Base-by-base conservation (phyloP, 1,140 invertebrate species). In the Bombus sylvicola region DNA sequence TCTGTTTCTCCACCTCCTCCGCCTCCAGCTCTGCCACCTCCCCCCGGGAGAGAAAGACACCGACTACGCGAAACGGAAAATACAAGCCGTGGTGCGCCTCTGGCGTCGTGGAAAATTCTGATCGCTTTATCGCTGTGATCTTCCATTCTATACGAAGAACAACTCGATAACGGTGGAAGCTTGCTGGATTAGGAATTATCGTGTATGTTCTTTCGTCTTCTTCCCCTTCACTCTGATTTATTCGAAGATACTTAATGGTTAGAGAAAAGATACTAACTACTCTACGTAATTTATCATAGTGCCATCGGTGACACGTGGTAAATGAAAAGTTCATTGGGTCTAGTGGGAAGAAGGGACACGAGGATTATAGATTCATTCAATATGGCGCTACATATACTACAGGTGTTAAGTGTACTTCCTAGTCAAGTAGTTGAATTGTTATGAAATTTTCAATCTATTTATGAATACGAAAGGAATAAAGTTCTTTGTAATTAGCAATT, bases 1-100 rank as follows among this genome's bases (percentile, higher is more conserved):
- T 74, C 72, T 59, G 10, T 13, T 34, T 31, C 47, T 12, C 73
- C 53, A 8, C 34, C 31, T 53, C 28, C 57, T 34, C 59, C 59
- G 25, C 39, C 31, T 18, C 43, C 8, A 3, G 22, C 10, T 22
- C 47, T 43, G 47, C 25, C 79, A 80, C 39, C 76, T 53, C 31
- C 78, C 39, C 66, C 37, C 10, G 28, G 1, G 39, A 37, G 8
- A 37, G 34, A n/a, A 57, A 75, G 47, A 53, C n/a, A 57, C 59
- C 41, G 57, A 15, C 69, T 64, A 57, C 71, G 81, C 31, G 64
- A 79, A 89, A 80, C 28, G 84, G 87, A 81, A 89, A 89, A 83
- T 43, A 53, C n/a, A 53, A 47, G 74, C 59, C 62, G 76, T 13
- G 59, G 15, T 43, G 57, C 64, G 43, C 73, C 47, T 4, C 28